Evolutionary conservation across 1,140 invertebrate species (phyloP).

Genomic region (Macrobrachium rosenbergii): DNA sequence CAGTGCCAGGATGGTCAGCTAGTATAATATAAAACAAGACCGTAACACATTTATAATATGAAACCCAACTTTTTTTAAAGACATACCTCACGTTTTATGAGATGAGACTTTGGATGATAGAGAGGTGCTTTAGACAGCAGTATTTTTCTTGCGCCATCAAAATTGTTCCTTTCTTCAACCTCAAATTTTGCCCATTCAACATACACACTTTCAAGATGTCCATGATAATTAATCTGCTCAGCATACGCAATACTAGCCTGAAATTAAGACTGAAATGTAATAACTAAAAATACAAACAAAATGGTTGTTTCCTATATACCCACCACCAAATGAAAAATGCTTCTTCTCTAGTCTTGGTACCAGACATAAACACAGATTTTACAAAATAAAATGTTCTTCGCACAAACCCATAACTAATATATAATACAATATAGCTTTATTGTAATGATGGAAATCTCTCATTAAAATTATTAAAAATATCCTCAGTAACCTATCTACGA

Average conservation of each 20-base stretch:
- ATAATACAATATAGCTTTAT: no score
- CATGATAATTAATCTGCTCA: constrained; percentile 31
- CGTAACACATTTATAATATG: neutral
- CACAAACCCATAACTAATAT: no score
- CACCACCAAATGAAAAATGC: no score
- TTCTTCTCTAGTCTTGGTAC: no score
- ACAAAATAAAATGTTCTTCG: no score
- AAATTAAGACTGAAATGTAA: neutral
- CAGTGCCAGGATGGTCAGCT: no score
- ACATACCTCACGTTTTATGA: constrained; percentile 45
- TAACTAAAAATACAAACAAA: neutral
- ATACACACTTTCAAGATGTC: constrained; percentile 40
- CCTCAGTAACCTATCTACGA: no score
- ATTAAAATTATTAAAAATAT: no score
- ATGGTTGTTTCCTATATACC: neutral
- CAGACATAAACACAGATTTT: no score
- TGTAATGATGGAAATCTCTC: no score
- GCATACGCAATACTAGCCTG: constrained; percentile 21
- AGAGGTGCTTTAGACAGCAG: constrained; percentile 38
- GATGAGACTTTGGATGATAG: constrained; percentile 33
- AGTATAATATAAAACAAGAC: neutral
- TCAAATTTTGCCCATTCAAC: constrained; percentile 50
- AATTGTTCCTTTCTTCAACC: constrained; percentile 36
- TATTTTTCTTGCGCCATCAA: constrained; percentile 42
- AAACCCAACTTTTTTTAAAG: neutral